phyloP scores from a whole-genome alignment of 2,113 vertebrate species.

The Marmota monax region DNA sequence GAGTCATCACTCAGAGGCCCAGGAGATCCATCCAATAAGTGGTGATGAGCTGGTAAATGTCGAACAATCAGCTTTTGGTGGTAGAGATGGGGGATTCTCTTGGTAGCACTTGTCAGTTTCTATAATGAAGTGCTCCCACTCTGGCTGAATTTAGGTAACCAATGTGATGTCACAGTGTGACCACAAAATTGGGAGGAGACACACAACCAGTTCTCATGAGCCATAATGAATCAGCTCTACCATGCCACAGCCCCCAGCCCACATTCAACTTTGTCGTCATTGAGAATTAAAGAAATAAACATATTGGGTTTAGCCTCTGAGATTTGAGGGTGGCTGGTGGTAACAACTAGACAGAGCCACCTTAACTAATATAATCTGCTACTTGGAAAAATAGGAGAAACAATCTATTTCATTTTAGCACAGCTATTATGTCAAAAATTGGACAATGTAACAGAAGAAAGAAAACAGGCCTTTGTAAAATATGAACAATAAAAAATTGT shows the following conservation, averaged over 20 bases:
- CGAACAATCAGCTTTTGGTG: background rate
- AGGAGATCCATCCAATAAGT: background rate
- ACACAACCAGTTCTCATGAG: background rate
- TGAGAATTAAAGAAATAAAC: background rate
- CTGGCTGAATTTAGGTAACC: background rate
- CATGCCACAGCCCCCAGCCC: no score
- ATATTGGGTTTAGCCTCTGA: background rate
- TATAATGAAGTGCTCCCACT: no score
- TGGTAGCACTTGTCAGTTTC: background rate
- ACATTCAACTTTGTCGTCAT: background rate
- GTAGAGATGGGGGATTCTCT: no score
- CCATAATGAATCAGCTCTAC: background rate
- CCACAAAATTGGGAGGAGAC: background rate
- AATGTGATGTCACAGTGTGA: background rate
- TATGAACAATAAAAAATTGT: background rate
- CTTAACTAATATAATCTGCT: background rate
- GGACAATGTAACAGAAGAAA: background rate
- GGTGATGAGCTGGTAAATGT: rapidly evolving
- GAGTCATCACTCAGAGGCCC: background rate
- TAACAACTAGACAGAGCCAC: background rate
- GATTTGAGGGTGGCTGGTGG: background rate
- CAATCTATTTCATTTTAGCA: background rate
- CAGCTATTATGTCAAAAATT: background rate
- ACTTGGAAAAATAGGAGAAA: background rate
- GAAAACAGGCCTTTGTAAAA: background rate